phyloP scores from a whole-genome alignment of 2,113 vertebrate species.

The Dolichallabes microphthalmus region DNA sequence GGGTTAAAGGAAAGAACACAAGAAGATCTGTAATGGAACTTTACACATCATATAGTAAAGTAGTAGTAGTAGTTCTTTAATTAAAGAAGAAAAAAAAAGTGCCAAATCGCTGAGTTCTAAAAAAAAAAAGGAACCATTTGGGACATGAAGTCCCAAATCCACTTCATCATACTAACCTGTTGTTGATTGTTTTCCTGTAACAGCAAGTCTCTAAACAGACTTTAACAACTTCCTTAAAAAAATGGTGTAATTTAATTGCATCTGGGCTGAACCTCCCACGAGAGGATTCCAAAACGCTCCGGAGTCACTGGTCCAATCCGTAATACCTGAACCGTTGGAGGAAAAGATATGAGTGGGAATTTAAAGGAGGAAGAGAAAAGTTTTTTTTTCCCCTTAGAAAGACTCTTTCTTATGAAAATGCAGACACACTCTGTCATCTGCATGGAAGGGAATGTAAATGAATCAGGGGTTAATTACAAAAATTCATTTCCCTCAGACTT shows the following conservation, averaged over 20 bases:
- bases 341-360: not conserved
- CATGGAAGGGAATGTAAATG: conserved; percentile 14
- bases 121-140: not conserved
- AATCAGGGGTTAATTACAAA: conserved; percentile 31
- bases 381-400: not conserved
- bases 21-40: not conserved
- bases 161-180: not conserved
- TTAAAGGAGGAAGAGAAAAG: not conserved
- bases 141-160: not conserved
- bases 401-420: conserved; percentile 23
- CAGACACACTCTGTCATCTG: not conserved
- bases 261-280: conserved; percentile 3
- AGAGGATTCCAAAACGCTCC: not conserved
- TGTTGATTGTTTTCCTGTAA: not conserved
- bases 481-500: not conserved
- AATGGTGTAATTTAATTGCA: not conserved
- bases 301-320: not conserved
- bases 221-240: not conserved
- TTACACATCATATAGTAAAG: not conserved
- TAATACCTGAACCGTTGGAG: not conserved
- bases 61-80: not conserved
- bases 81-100: not conserved
- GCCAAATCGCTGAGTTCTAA: not conserved
- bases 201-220: not conserved
- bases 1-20: not conserved